A percentile compares a stretch with the other conserved stretches of the same genome.
phyloP scores from a whole-genome alignment of 2,797 vertebrate genomes.

The Euphonia xanthogaster region DNA sequence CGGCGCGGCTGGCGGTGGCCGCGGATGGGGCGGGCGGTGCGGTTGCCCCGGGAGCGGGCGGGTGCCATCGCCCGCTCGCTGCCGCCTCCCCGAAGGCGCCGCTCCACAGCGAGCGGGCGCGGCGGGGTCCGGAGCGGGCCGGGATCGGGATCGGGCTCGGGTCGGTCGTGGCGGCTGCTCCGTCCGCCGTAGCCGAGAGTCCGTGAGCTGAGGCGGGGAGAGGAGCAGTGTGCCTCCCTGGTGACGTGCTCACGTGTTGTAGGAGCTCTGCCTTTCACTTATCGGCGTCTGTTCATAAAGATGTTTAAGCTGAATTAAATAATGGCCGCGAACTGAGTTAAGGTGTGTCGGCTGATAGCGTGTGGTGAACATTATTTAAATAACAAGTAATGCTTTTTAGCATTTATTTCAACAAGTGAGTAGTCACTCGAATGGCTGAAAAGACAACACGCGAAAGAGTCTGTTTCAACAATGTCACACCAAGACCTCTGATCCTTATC shows the following conservation, averaged over 20 bases:
- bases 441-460: not conserved
- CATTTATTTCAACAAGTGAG: constrained; percentile 5
- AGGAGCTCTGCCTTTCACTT: not conserved
- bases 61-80: not conserved
- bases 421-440: accelerated
- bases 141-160: not conserved
- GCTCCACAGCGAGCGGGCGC: not conserved
- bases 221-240: not conserved
- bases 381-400: not conserved
- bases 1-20: not conserved
- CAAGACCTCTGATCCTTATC: not conserved
- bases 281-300: not conserved
- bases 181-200: not conserved
- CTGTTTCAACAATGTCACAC: not conserved
- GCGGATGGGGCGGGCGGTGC: constrained; percentile 12
- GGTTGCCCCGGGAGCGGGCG: constrained; percentile 64
- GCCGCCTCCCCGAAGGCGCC: not conserved
- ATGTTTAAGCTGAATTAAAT: not conserved
- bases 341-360: not conserved
- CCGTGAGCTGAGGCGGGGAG: not conserved
- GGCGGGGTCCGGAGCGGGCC: not conserved
- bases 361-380: not conserved
- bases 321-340: not conserved
- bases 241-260: not conserved
- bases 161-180: not conserved